These are phyloP conservation scores for Phrynosoma blainvillii DNA, from an alignment of 2,113 vertebrate genomes.

Conservation along the genomic window DNA sequence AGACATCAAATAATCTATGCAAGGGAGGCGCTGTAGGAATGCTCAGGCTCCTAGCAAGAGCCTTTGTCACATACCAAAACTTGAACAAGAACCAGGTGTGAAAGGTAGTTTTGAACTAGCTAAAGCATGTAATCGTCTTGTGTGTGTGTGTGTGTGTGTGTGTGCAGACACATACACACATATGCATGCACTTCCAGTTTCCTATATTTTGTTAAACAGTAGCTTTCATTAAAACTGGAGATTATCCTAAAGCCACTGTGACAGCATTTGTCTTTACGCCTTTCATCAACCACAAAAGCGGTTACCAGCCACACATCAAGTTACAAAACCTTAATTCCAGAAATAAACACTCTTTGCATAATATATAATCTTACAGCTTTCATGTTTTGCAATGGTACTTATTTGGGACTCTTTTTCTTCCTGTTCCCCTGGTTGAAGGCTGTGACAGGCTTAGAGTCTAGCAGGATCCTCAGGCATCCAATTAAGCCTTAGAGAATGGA, in stretches of 20 bases:
- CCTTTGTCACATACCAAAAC: not conserved
- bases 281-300: not conserved
- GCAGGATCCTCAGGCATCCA: not conserved
- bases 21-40: not conserved
- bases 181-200: not conserved
- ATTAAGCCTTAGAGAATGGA: not conserved
- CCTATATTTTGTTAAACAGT: not conserved
- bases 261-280: not conserved
- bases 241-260: conserved; percentile 44
- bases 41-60: not conserved
- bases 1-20: not conserved
- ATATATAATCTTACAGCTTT: conserved; percentile 37
- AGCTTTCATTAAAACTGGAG: conserved; percentile 54
- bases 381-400: conserved; percentile 49
- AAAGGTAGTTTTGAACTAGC: not conserved
- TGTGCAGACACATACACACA: too few species aligned
- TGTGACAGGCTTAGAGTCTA: not conserved
- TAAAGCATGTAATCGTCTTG: not conserved
- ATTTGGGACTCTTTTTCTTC: conserved; percentile 26
- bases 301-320: conserved; percentile 29
- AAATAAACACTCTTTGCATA: conserved; percentile 22
- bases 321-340: conserved; percentile 27
- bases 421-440: not conserved
- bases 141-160: too few species aligned
- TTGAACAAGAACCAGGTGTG: not conserved